Base-by-base conservation (phyloP, 2,888 invertebrate species). In the Esperia sulphurella region DNA sequence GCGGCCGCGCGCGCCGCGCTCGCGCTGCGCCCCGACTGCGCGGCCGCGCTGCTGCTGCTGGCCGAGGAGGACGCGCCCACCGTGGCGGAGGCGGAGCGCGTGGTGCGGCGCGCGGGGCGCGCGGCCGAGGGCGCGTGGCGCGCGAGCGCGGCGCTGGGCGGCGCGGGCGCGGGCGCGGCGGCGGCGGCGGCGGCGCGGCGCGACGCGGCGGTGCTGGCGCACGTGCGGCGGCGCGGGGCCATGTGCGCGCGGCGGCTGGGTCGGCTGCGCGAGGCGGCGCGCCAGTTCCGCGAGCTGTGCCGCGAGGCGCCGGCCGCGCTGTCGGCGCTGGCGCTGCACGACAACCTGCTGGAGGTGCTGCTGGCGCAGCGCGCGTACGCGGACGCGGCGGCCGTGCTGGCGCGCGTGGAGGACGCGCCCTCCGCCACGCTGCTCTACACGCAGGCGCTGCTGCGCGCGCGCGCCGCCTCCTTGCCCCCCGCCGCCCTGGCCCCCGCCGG, bases 21-120 rank as follows among this genome's bases (percentile, higher is more conserved):
- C 8, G 96, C 96, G 65, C 93, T 93, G 60, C 96, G 96, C 75
- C 91, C 96, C 0, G 98, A 98, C 77, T 98, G 98, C 90, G 97
- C 98, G 0, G 95, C 98, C 28, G 98, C 99, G 14, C 94, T 97
- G 72, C 97, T 99, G 68, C 90, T 99, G 59, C 88, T 99, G 37
- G 98, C 98, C 3, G 99, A 99, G 86, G 99, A 99, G 84, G 98
- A 98, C 81, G 96, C 97, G 31, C 95, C 96, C 52, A 97, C 97
- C 14, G 97, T 99, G 55, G 75, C 93, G 7, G 98, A 98, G 77
- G 73, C 82, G 41, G 81, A 81, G 61, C 67, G 79, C 50, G 64
- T 78, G 56, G 60, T 81, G 59, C 67, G 73, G 44, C 96, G 97
- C 98, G n/a, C 98, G 98, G 98, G 90, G 98, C 57, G 98, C 98